Evolutionary conservation across 30 jellyfish, hydroid and myxozoan genomes (phyloP).

Genomic region (Chrysaora quinquecirrha): DNA sequence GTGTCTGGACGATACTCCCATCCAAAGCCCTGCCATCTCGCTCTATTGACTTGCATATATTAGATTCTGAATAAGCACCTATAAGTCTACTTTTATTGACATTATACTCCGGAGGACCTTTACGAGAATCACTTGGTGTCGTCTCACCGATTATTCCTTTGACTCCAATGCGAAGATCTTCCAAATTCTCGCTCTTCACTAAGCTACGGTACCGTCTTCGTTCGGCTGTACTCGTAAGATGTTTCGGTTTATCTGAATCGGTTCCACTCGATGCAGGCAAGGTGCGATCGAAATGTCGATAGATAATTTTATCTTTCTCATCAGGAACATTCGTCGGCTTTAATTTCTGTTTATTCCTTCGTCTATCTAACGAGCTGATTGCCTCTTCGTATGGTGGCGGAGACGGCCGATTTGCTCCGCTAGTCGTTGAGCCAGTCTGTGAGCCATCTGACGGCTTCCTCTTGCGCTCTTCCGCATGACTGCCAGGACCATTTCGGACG

Average conservation of each 20-base stretch:
- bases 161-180: slow-evolving; percentile 29
- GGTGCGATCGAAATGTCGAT: neutral
- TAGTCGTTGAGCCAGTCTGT: slow-evolving; percentile 1
- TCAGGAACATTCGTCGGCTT: neutral
- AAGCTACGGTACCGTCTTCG: slow-evolving; percentile 33
- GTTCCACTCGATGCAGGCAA: neutral
- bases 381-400: slow-evolving; percentile 77
- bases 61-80: slow-evolving; percentile 45
- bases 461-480: neutral
- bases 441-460: slow-evolving; percentile 15
- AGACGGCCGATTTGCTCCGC: slow-evolving; percentile 27
- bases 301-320: neutral
- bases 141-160: slow-evolving; percentile 1
- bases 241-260: slow-evolving; percentile 38
- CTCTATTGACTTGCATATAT: slow-evolving; percentile 32
- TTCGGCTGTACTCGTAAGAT: slow-evolving; percentile 19
- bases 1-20: slow-evolving; percentile 79
- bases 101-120: slow-evolving; percentile 25
- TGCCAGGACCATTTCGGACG: neutral
- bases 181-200: slow-evolving; percentile 56
- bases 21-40: slow-evolving; percentile 11
- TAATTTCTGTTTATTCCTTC: slow-evolving; percentile 10
- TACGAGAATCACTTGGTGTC: neutral
- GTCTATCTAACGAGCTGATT: slow-evolving; percentile 35
- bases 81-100: slow-evolving; percentile 43